Evolutionary conservation across 2,888 invertebrate species (phyloP).

Genomic region (Andrena haemorrhoa): DNA sequence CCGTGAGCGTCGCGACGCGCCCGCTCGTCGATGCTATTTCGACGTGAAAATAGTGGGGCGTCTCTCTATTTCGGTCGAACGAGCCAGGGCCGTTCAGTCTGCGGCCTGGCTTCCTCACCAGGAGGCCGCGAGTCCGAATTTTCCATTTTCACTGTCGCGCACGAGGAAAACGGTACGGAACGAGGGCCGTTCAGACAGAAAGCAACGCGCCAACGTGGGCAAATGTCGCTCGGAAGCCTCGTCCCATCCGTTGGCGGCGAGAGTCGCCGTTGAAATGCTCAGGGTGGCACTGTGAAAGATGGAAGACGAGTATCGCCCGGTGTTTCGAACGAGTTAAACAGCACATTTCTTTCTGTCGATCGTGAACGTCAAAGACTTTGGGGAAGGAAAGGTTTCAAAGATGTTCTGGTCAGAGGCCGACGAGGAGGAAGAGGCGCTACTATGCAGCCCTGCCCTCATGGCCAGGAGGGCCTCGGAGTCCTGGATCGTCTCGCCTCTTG

Average conservation of each 20-base stretch:
- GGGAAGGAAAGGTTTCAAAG: conserved; percentile 66
- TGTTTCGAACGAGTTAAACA: conserved; percentile 16
- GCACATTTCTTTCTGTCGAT: not conserved
- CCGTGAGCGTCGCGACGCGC: conserved; percentile 62
- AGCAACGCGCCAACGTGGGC: not conserved
- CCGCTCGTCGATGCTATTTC: conserved; percentile 67
- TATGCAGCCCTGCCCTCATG: conserved; percentile 95
- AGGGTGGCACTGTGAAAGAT: not conserved
- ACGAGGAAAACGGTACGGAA: not conserved
- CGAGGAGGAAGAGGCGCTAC: conserved; percentile 93
- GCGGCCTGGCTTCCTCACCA: conserved; percentile 78
- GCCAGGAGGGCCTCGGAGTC: conserved; percentile 95
- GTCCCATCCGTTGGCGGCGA: not conserved
- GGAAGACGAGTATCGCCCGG: conserved; percentile 2
- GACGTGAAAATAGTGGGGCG: conserved; percentile 76
- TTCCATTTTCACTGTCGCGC: conserved; percentile 30
- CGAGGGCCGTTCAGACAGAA: not conserved
- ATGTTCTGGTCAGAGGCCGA: conserved; percentile 93
- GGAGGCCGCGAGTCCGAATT: conserved; percentile 68
- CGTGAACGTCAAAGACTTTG: not conserved
- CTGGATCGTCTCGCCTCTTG: conserved; percentile 95
- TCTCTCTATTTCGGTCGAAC: conserved; percentile 82
- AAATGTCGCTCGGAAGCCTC: too few relatives aligned
- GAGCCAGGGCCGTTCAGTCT: conserved; percentile 81
- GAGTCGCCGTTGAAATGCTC: conserved; percentile 19